phyloP scores from a whole-genome alignment of 2,888 invertebrate genomes.

The Thera britannica region DNA sequence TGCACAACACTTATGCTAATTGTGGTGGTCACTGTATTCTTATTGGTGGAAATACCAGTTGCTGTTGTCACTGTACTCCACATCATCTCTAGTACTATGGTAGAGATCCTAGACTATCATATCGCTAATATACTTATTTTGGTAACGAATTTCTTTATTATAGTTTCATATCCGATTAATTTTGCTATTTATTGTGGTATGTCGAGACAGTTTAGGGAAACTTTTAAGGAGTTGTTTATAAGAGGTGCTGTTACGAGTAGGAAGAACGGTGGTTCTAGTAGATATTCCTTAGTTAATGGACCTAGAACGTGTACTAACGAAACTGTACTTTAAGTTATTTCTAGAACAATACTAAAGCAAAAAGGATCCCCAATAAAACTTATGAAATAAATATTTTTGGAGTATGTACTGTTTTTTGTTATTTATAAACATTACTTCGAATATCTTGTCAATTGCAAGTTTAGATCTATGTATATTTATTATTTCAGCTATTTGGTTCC shows the following conservation, averaged over 20 bases:
- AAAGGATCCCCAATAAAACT: neutral
- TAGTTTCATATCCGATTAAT: conserved; percentile 96
- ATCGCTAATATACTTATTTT: conserved; percentile 91
- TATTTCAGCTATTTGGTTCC: too few species aligned
- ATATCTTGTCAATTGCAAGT: too few species aligned
- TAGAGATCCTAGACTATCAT: conserved; percentile 90
- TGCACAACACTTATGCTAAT: conserved; percentile 95
- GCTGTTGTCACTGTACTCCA: conserved; percentile 93
- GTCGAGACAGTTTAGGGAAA: conserved; percentile 97
- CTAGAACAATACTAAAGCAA: neutral
- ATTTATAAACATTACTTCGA: too few species aligned
- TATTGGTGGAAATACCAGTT: conserved; percentile 93
- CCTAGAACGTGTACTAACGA: conserved; percentile 93
- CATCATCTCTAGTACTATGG: conserved; percentile 90
- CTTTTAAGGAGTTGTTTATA: conserved; percentile 94
- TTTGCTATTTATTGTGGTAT: conserved; percentile 98
- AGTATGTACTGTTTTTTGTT: too few species aligned
- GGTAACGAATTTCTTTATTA: conserved; percentile 95
- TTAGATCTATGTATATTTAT: too few species aligned
- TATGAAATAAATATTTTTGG: neutral
- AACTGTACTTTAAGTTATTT: conserved; percentile 87
- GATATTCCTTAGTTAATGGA: conserved; percentile 92
- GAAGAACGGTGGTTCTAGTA: conserved; percentile 88
- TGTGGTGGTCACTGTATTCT: conserved; percentile 93
- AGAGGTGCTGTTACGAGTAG: conserved; percentile 85